Evolutionary conservation across 2,888 invertebrate species (phyloP).

Genomic region (Drosophila rellima): DNA sequence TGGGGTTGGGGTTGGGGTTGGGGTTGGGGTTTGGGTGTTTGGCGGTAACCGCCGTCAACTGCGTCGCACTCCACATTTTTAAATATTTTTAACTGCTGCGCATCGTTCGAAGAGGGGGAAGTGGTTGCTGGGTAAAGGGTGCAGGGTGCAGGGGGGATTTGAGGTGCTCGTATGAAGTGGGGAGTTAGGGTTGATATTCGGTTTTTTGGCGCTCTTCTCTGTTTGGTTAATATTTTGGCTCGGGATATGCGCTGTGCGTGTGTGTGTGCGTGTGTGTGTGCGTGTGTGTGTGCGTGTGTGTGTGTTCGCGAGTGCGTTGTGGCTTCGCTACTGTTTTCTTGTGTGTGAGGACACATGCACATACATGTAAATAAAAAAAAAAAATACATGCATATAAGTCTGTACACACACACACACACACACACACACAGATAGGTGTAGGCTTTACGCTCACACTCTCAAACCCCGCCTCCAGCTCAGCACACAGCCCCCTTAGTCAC

Average conservation of each 20-base stretch:
- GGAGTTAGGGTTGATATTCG: conserved; percentile 62
- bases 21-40: not conserved
- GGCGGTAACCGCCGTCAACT: conserved; percentile 52
- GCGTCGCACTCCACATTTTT: conserved; percentile 71
- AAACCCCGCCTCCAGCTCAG: conserved; percentile 5
- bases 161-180: conserved; percentile 12
- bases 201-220: conserved; percentile 69
- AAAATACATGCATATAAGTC: conserved; percentile 28
- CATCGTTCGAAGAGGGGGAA: conserved; percentile 48
- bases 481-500: not conserved
- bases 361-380: conserved; percentile 11
- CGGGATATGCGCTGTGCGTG: conserved; percentile 57
- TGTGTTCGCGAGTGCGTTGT: conserved; percentile 21
- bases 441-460: conserved; percentile 43
- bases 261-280: conserved; percentile 15
- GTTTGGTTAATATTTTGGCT: conserved; percentile 77
- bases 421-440: conserved; percentile 47
- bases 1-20: not conserved
- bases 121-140: conserved; percentile 3
- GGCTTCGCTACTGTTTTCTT: conserved; percentile 57
- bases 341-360: conserved; percentile 7
- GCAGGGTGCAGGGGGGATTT: conserved; percentile 9
- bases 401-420: conserved; percentile 19
- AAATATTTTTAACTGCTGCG: conserved; percentile 81
- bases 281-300: conserved; percentile 2